phyloP scores from a whole-genome alignment of 2,888 invertebrate species.

The Branchinecta sandiegonensis region DNA sequence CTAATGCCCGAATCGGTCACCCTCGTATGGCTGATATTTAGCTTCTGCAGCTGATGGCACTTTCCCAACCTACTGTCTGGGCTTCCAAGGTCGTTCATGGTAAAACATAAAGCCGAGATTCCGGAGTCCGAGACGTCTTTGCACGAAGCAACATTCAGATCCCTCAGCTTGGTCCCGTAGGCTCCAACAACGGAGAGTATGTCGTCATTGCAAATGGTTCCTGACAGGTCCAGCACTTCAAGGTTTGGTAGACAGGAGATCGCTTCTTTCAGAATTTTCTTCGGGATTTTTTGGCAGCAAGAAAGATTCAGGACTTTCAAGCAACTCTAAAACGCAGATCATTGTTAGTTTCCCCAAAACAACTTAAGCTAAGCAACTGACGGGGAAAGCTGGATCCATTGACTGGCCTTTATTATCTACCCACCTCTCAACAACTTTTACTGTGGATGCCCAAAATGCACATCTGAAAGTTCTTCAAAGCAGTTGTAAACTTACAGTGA shows the following conservation, averaged over 20 bases:
- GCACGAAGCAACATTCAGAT: slow-evolving; percentile 18
- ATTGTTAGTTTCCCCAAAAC: slow-evolving; percentile 15
- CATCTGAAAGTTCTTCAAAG: too few relatives aligned
- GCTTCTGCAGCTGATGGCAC: slow-evolving; percentile 14
- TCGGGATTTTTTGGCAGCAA: slow-evolving; percentile 19
- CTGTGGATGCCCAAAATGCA: too few relatives aligned
- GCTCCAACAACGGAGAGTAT: slow-evolving; percentile 20
- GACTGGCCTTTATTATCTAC: too few relatives aligned
- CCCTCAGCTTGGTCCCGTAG: slow-evolving; percentile 19
- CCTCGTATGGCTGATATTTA: slow-evolving; percentile 9
- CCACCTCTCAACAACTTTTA: too few relatives aligned
- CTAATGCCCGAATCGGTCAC: slow-evolving; percentile 19
- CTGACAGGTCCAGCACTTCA: slow-evolving; percentile 4
- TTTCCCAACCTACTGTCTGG: slow-evolving; percentile 14
- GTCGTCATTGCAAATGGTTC: slow-evolving; percentile 19
- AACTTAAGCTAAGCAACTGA: not conserved
- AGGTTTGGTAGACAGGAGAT: slow-evolving; percentile 18
- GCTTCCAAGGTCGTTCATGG: slow-evolving; percentile 18
- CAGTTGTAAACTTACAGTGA: too few relatives aligned
- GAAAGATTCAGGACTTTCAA: slow-evolving; percentile 18
- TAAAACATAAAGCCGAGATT: slow-evolving; percentile 17
- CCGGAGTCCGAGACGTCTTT: slow-evolving; percentile 17
- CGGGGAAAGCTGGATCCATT: too few relatives aligned
- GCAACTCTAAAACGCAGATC: slow-evolving; percentile 4
- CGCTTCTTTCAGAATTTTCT: slow-evolving; percentile 19